A percentile compares a stretch with the other conserved stretches of the same genome.
phyloP scores from a whole-genome alignment of 2,888 invertebrate genomes.

The Latheticus oryzae region DNA sequence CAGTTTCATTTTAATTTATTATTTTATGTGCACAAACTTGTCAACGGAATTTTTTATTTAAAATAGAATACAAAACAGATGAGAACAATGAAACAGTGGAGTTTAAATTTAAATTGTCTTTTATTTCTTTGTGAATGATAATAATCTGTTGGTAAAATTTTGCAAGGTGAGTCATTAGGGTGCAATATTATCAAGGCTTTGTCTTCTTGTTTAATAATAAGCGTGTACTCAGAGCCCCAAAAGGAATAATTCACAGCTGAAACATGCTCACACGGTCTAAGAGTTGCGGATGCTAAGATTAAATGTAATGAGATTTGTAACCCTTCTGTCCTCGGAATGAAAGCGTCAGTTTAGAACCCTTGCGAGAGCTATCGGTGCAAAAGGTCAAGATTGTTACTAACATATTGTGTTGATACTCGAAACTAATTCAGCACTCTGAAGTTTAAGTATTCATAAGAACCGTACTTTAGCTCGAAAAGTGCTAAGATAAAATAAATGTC shows the following conservation, averaged over 20 bases:
- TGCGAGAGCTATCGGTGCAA: conserved; percentile 27
- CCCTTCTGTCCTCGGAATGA: conserved; percentile 36
- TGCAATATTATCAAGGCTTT: background rate
- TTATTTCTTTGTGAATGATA: too few relatives aligned
- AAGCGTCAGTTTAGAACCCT: conserved; percentile 34
- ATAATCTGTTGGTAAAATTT: too few relatives aligned
- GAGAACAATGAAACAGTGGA: too few relatives aligned
- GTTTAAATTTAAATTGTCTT: too few relatives aligned
- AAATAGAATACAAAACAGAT: too few relatives aligned
- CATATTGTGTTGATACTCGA: conserved; percentile 30
- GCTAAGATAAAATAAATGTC: conserved; percentile 9
- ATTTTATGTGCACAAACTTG: too few relatives aligned
- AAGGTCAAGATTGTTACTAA: conserved; percentile 32
- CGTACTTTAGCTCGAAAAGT: conserved; percentile 14
- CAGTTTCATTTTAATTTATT: too few relatives aligned
- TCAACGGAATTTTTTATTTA: too few relatives aligned
- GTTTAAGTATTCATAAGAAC: conserved; percentile 32
- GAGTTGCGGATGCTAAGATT: conserved; percentile 37
- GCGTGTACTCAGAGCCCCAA: background rate
- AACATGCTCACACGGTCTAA: conserved; percentile 12
- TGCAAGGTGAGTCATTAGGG: conserved; percentile 1
- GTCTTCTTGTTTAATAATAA: conserved; percentile 3
- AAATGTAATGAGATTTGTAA: conserved; percentile 45
- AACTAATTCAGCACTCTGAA: conserved; percentile 33
- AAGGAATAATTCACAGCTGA: conserved; percentile 11